Evolutionary conservation across 2,797 vertebrate genomes (phyloP).

Genomic region (Pithecia hirsuta): DNA sequence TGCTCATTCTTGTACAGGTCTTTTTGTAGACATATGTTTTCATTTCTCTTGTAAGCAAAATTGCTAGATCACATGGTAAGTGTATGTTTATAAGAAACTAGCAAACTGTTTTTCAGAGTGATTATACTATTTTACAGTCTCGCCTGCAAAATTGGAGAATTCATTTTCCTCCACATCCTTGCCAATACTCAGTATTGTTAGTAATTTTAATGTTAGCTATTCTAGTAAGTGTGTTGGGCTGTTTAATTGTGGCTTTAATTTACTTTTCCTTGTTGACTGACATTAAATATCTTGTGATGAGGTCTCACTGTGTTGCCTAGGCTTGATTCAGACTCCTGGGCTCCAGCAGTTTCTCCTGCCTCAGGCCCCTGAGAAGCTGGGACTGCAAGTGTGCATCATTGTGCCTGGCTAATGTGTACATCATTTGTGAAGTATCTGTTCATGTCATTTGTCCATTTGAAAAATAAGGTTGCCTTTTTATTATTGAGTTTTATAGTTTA

Average conservation of each 20-base stretch:
- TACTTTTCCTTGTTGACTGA: neutral
- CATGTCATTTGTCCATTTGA: neutral
- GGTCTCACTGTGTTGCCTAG: neutral
- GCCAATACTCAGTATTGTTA: neutral
- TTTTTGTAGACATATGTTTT: neutral
- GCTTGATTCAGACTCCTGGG: neutral
- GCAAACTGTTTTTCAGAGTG: neutral
- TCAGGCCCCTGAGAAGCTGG: neutral
- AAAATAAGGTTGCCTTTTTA: neutral
- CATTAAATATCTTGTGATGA: neutral
- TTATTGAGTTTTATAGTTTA: neutral
- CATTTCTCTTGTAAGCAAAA: neutral
- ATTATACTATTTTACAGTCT: neutral
- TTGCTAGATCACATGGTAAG: neutral
- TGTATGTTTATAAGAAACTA: neutral
- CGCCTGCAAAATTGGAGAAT: neutral
- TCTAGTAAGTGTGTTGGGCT: neutral
- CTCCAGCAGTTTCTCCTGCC: neutral
- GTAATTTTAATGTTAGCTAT: neutral
- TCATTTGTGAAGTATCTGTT: neutral
- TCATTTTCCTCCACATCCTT: neutral
- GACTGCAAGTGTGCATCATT: neutral
- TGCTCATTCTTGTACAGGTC: neutral
- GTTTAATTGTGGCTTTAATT: neutral
- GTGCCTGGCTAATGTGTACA: neutral